These are phyloP conservation scores for Cepaea hortensis DNA, from an alignment of 2,888 invertebrate genomes.

Conservation along the genomic window DNA sequence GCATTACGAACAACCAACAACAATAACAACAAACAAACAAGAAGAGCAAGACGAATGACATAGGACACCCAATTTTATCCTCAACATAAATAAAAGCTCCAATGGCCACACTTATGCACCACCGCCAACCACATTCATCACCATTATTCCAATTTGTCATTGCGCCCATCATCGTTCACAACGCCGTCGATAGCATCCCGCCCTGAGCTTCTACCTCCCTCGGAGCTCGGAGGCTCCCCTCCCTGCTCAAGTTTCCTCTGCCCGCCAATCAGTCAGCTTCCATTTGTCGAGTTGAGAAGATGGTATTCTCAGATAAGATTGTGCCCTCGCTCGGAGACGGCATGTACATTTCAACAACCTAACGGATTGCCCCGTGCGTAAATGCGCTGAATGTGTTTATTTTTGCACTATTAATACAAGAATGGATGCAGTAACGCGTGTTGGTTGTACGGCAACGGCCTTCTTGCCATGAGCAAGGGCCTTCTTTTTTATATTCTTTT, in stretches of 20 bases:
- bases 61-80: too few relatives aligned
- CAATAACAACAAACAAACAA: too few relatives aligned
- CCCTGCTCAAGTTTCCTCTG: constrained; percentile 22
- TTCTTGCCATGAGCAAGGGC: too few relatives aligned
- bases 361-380: background rate
- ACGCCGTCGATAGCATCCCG: background rate
- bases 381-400: background rate
- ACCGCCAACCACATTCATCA: background rate
- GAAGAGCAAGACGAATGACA: too few relatives aligned
- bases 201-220: background rate
- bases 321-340: background rate
- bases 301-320: background rate
- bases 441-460: too few relatives aligned
- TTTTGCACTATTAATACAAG: background rate
- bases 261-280: constrained; percentile 29
- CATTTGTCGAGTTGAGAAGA: constrained; percentile 20
- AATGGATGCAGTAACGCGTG: too few relatives aligned
- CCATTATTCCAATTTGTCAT: constrained; percentile 1
- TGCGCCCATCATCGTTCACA: background rate
- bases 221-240: background rate
- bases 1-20: too few relatives aligned
- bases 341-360: background rate
- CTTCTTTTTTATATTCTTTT: too few relatives aligned
- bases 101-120: background rate
- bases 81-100: background rate